These are phyloP conservation scores for Macrotis lagotis DNA, from an alignment of 2,113 vertebrate genomes.

Conservation along the genomic window DNA sequence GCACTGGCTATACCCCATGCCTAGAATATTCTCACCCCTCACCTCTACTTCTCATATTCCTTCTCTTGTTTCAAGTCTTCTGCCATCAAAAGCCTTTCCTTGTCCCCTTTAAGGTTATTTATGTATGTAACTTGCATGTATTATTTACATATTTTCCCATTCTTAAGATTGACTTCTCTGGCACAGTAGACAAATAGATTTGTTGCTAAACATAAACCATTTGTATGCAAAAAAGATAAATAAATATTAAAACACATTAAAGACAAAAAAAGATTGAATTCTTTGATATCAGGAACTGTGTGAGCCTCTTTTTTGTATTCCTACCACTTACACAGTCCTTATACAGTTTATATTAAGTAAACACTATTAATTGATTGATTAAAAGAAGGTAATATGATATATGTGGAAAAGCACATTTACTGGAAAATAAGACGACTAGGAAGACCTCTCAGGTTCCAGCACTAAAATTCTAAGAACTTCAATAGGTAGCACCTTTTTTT, in stretches of 20 bases:
- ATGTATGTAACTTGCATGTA: background rate
- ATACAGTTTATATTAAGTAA: background rate
- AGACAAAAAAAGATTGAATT: no score
- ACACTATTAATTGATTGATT: background rate
- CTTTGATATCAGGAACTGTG: background rate
- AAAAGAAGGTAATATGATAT: background rate
- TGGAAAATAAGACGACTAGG: background rate
- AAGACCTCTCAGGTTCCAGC: background rate
- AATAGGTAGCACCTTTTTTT: background rate
- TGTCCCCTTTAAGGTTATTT: background rate
- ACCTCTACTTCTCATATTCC: background rate
- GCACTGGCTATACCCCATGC: background rate
- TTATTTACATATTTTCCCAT: background rate
- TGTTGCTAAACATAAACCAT: no score
- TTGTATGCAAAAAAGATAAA: no score
- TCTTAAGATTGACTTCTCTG: background rate
- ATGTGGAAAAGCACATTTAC: background rate
- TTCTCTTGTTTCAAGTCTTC: background rate
- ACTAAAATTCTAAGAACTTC: background rate
- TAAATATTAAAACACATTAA: no score
- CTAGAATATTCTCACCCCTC: background rate
- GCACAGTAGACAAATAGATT: no score
- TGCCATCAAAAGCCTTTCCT: background rate
- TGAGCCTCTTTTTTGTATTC: background rate
- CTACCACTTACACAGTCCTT: background rate